A percentile compares a stretch with the other conserved stretches of the same genome.
Conservation (phyloP, 2,113 vertebrate genomes). For the Centropus bengalensis region DNA sequence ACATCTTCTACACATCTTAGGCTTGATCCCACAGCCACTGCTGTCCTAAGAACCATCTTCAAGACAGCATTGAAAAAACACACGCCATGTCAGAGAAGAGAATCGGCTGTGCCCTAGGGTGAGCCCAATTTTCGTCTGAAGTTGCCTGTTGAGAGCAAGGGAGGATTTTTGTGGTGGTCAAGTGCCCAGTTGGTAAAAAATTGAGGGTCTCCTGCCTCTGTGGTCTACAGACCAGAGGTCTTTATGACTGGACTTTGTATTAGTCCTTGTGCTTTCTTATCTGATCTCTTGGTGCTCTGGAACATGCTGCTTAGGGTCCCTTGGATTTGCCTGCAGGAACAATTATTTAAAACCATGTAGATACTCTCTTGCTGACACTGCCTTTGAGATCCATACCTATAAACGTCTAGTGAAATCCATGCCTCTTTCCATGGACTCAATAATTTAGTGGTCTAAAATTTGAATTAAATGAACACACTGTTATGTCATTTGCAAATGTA, state of each 20-base stretch:
- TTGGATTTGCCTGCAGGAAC: background rate
- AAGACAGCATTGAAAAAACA: background rate
- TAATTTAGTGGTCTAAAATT: background rate
- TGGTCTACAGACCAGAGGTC: background rate
- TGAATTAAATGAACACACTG: background rate
- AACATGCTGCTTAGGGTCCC: background rate
- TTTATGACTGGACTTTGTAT: background rate
- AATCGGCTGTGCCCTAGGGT: accelerated
- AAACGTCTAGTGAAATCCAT: background rate
- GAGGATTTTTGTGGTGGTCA: background rate
- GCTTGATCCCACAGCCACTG: background rate
- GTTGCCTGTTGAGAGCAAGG: background rate
- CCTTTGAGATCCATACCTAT: background rate
- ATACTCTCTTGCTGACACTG: background rate
- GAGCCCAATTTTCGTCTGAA: background rate
- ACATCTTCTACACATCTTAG: background rate
- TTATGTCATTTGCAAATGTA: background rate
- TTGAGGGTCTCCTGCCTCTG: background rate
- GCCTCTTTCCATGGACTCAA: background rate
- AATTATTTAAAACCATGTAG: background rate
- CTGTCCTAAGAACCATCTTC: background rate
- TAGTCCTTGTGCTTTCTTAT: background rate
- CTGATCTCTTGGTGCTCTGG: background rate
- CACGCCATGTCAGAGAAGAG: background rate
- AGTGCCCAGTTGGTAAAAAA: background rate